Evolutionary conservation across 2,797 vertebrate species (phyloP).

Genomic region (Ceyx erithaca): DNA sequence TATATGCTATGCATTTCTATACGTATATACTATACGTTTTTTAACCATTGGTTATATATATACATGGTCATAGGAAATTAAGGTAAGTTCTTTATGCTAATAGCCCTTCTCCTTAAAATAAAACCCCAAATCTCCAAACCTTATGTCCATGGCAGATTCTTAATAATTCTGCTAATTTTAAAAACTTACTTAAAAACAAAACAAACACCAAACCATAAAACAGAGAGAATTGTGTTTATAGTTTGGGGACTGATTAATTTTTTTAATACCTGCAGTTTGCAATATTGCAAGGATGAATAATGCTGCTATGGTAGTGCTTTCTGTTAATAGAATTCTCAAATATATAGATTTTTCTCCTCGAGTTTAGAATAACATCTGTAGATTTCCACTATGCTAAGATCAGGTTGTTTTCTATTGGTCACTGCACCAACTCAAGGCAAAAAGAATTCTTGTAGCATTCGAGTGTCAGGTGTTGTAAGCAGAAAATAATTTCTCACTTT

Average conservation of each 20-base stretch:
- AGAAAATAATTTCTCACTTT: not conserved
- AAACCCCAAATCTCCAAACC: fast-evolving
- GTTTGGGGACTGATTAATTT: not conserved
- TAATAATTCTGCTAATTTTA: not conserved
- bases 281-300: not conserved
- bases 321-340: not conserved
- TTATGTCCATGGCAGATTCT: not conserved
- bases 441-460: not conserved
- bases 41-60: too few relatives aligned
- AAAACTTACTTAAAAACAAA: not conserved
- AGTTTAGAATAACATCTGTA: not conserved
- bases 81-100: not conserved
- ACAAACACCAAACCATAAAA: not conserved
- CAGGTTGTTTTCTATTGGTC: fast-evolving
- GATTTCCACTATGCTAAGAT: not conserved
- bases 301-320: not conserved
- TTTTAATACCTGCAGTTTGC: not conserved
- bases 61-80: not conserved
- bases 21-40: too few relatives aligned
- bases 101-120: not conserved
- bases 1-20: too few relatives aligned
- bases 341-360: not conserved
- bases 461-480: not conserved
- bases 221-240: not conserved
- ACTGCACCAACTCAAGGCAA: not conserved